Base-by-base conservation (phyloP, 1,140 invertebrate genomes). In the Drosophila prosaltans region DNA sequence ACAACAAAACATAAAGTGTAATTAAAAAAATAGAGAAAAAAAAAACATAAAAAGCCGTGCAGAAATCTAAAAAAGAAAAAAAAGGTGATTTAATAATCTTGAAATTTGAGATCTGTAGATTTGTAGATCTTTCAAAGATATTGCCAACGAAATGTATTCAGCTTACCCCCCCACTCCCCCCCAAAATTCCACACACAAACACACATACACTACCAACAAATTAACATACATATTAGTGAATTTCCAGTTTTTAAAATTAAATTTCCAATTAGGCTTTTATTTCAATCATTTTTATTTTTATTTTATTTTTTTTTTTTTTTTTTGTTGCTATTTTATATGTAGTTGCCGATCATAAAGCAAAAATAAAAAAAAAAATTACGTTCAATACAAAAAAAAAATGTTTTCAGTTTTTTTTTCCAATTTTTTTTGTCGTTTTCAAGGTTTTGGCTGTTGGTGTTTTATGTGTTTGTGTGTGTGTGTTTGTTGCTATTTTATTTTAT, bases 191-290 rank as follows among this genome's bases (percentile, higher is more conserved):
- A 60, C 55, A 65, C 43, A 65, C 43, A 68, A 10, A n/a, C 45
- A 24, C n/a, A 70, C 30, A 59, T 36, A 77, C 72, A 77, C 60
- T 78, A 77, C 54, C 73, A 78, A 78, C 69, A 83, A 86, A 86
- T 88, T 86, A 88, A 88, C 82, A 86, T 86, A 88, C 82, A 86
- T 86, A 85, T 85, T 85, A 88, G 88, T 86, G 82, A 88, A 86
- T 86, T 86, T 86, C 82, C 82, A 86, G 82, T 86, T 86, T 86
- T 65, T 9, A 51, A 51, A 51, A 51, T 51, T 26, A 26, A 51
- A 51, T 51, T 51, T 51, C 45, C 45, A 51, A 51, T 51, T 51
- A 51, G 45, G 45, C 45, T 51, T 51, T 77, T 72, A 78, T 77
- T 76, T 75, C 48, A 66, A 55, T 63, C 69, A 75, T 69, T 69